Evolutionary conservation across 1,140 invertebrate genomes (phyloP).

Genomic region (Danaus plexippus): DNA sequence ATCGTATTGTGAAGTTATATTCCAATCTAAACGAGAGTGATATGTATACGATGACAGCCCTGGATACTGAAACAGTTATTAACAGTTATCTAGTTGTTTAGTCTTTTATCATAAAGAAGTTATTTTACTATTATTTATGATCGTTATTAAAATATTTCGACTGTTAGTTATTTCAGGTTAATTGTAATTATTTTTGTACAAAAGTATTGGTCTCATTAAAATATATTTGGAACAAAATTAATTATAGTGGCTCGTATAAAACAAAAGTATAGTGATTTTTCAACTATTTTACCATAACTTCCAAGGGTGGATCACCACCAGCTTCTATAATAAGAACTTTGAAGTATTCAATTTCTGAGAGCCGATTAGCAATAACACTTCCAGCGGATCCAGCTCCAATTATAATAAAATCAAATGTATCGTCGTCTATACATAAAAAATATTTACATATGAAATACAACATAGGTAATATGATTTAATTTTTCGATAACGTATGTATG

Average conservation of each 20-base stretch:
- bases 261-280: no score
- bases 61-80: slow-evolving; percentile 30
- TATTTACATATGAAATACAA: background rate
- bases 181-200: slow-evolving; percentile 1
- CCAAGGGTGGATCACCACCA: slow-evolving; percentile 61
- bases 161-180: background rate
- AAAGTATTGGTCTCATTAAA: background rate
- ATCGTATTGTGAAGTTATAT: slow-evolving; percentile 80
- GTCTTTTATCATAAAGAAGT: background rate
- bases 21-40: slow-evolving; percentile 73
- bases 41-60: slow-evolving; percentile 22
- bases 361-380: slow-evolving; percentile 52
- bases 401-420: slow-evolving; percentile 32
- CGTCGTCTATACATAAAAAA: slow-evolving; percentile 16
- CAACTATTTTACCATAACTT: slow-evolving; percentile 16
- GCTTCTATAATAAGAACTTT: slow-evolving; percentile 83
- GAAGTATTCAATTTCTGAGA: slow-evolving; percentile 76
- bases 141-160: no score
- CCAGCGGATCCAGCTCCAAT: slow-evolving; percentile 36
- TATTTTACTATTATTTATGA: background rate
- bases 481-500: background rate
- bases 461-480: background rate
- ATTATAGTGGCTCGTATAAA: no score
- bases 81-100: slow-evolving; percentile 14
- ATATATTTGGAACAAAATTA: no score